Conservation (phyloP, 2,888 invertebrate species). For the Epirrhoe alternata region DNA sequence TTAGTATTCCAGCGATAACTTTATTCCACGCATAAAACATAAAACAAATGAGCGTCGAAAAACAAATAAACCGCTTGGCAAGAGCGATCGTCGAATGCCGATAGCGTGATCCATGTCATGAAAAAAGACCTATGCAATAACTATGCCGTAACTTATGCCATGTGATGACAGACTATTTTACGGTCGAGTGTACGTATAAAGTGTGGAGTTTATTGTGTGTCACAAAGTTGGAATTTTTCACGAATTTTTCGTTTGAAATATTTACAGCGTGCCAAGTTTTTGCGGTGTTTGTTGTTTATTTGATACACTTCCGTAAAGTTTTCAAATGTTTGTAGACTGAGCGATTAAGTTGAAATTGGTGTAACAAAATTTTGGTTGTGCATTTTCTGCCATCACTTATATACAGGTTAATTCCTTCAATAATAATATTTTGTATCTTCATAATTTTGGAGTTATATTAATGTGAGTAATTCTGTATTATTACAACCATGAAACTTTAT, state of each 20-base stretch:
- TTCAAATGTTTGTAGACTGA: neutral
- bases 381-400: no score
- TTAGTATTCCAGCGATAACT: neutral
- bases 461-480: no score
- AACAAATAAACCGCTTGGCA: constrained; percentile 2
- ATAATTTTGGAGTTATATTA: no score
- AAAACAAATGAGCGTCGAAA: constrained; percentile 8
- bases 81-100: neutral
- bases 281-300: neutral
- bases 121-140: constrained; percentile 5
- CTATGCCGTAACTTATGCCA: constrained; percentile 9
- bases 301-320: neutral
- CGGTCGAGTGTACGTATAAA: constrained; percentile 10
- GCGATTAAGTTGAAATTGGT: no score
- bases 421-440: no score
- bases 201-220: constrained; percentile 14
- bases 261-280: constrained; percentile 8
- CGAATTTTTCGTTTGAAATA: constrained; percentile 11
- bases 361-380: no score
- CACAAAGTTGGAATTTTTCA: constrained; percentile 12
- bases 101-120: constrained; percentile 6
- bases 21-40: neutral
- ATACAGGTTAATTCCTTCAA: no score
- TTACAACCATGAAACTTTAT: no score
- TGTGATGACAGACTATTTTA: constrained; percentile 18